A percentile compares a stretch with the other conserved stretches of the same genome.
Conservation (phyloP, 2,113 vertebrate genomes). For the Notarius quadriscutis region DNA sequence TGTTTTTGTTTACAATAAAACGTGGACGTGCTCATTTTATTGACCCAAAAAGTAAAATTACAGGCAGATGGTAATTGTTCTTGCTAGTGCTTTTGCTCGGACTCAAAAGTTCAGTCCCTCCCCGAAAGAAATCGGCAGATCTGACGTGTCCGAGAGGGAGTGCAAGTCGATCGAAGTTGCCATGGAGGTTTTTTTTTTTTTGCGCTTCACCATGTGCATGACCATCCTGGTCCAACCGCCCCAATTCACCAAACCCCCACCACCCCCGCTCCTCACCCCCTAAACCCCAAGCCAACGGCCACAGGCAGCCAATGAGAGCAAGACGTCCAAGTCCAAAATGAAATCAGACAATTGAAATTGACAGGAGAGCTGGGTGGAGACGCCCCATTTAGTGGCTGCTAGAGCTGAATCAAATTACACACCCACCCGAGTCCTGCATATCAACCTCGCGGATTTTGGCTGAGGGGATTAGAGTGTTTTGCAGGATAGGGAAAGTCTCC, state of each 20-base stretch:
- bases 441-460: constrained; percentile 68
- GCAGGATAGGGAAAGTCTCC: constrained; percentile 56
- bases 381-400: constrained; percentile 75
- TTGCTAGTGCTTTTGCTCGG: not conserved
- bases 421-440: constrained; percentile 68
- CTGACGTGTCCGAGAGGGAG: constrained; percentile 48
- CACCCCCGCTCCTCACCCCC: constrained; percentile 38
- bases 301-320: constrained; percentile 56
- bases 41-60: not conserved
- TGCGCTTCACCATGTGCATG: constrained; percentile 54
- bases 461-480: constrained; percentile 67
- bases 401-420: constrained; percentile 78
- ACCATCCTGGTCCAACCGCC: constrained; percentile 65
- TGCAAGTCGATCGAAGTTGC: constrained; percentile 56
- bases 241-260: constrained; percentile 30
- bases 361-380: constrained; percentile 73
- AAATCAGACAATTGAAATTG: constrained; percentile 79
- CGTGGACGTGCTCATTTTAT: not conserved
- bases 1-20: not conserved
- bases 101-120: constrained; percentile 38
- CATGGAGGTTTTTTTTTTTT: constrained; percentile 43
- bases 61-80: constrained; percentile 10
- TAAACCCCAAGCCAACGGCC: constrained; percentile 33
- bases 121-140: constrained; percentile 19
- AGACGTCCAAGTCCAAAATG: constrained; percentile 63